Evolutionary conservation across 2,888 invertebrate species (phyloP), one percentile per base, ranked within the genome.

Genomic region (Drosophila neonasuta): DNA sequence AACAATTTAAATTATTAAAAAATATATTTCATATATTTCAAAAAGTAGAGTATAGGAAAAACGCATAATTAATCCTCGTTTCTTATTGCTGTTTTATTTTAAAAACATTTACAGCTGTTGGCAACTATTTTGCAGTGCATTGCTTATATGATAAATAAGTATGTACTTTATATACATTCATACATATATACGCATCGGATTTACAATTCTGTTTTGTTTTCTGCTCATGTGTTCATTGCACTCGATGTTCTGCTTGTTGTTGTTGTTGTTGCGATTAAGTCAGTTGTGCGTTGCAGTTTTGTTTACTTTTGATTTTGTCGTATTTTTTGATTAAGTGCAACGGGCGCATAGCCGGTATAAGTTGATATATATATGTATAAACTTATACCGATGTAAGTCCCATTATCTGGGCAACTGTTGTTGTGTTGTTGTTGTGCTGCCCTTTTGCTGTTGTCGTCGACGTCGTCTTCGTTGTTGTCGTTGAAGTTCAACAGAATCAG

Each of bases 271-370:
- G 64, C 81, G 84, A 76, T 73, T 84, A 65, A 80, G 79, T 84
- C 73, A 70, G 71, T 75, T 86, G 75, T 81, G 75, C 75, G 63
- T 50, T 83, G 81, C 84, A 86, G 63, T 81, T 86, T 81, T 81
- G 87, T 86, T 81, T 86, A 84, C 81, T 81, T 81, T 84, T 84
- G 81, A 86, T 81, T 86, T 86, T 79, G 87, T 81, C 81, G 85
- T 71, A 79, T 71, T 67, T 86, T 81, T 81, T 81, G 81, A 81
- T 81, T 84, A 81, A 81, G 81, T 81, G 81, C 85, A 76, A 69
- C 59, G 64, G 68, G 65, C 66, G 42, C 74, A 72, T 76, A 60
- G 77, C 73, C 65, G 60, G 57, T 65, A 59, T 68, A 52, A 36
- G 49, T 56, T 32, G 51, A 58, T 32, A 41, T 39, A 52, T 46